Conservation (phyloP, 2,888 invertebrate species). For the Cheilosia impressa region DNA sequence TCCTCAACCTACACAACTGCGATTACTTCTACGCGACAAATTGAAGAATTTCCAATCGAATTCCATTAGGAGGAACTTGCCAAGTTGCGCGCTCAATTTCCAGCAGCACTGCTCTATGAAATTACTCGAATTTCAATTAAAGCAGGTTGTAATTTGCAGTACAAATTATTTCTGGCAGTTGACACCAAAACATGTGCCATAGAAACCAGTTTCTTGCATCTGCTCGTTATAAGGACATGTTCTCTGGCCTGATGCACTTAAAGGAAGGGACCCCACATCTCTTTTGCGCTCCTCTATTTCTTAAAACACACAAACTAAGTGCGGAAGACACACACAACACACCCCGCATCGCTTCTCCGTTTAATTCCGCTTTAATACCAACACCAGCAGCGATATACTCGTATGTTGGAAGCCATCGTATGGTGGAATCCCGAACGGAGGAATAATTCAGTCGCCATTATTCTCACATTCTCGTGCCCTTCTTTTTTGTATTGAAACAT, state of each 20-base stretch:
- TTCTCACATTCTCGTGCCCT: conserved; percentile 48
- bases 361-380: conserved; percentile 37
- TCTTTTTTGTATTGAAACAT: conserved; percentile 68
- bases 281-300: conserved; percentile 26
- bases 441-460: conserved; percentile 61
- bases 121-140: conserved; percentile 46
- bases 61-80: no score
- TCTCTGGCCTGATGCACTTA: neutral
- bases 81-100: no score
- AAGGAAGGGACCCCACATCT: conserved; percentile 28
- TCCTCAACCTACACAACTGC: no score
- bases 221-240: conserved; percentile 46
- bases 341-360: neutral
- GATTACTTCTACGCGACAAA: no score
- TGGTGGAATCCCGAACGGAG: conserved; percentile 56
- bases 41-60: no score
- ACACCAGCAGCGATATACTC: conserved; percentile 22
- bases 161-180: conserved; percentile 56
- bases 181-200: conserved; percentile 52
- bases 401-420: conserved; percentile 47
- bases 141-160: conserved; percentile 36
- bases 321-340: neutral
- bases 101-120: conserved; percentile 8
- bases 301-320: conserved; percentile 17
- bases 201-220: conserved; percentile 59